Percentiles rank a stretch among this genome's conserved stretches.
Conservation (phyloP, 64 coral and sea anemone genomes). For the Stichodactyla mertensii region DNA sequence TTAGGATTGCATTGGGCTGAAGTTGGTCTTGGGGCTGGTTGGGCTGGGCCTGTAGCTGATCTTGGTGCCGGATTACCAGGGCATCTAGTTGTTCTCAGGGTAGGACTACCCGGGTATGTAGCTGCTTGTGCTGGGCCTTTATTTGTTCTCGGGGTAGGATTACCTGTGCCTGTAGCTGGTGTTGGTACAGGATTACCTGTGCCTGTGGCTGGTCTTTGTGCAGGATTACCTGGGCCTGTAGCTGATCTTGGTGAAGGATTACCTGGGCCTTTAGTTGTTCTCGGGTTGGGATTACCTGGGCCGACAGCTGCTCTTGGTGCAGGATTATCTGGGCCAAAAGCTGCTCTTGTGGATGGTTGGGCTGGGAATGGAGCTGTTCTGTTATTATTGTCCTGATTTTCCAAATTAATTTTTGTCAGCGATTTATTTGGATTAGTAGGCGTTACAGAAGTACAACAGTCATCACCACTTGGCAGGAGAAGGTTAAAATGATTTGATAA, state of each 20-base stretch:
- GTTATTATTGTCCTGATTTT: not conserved
- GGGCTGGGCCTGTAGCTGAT: not conserved
- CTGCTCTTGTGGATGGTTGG: not conserved
- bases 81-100: too few relatives aligned
- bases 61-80: too few relatives aligned
- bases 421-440: not conserved
- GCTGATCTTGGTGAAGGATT: too few relatives aligned
- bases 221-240: not conserved
- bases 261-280: not conserved
- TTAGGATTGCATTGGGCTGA: not conserved
- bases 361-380: not conserved
- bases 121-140: too few relatives aligned
- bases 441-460: slow-evolving; percentile 19
- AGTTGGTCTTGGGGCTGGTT: not conserved
- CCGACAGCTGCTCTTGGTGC: not conserved
- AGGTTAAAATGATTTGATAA: slow-evolving; percentile 47
- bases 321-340: not conserved
- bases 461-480: slow-evolving; percentile 16
- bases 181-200: too few relatives aligned
- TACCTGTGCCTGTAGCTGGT: too few relatives aligned
- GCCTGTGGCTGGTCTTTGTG: not conserved
- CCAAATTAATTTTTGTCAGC: not conserved
- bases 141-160: too few relatives aligned
- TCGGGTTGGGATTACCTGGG: not conserved
- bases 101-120: too few relatives aligned